Percentiles rank a stretch among this genome's conserved stretches.
phyloP scores from a whole-genome alignment of 2,113 vertebrate species.

The Hydropotes inermis region DNA sequence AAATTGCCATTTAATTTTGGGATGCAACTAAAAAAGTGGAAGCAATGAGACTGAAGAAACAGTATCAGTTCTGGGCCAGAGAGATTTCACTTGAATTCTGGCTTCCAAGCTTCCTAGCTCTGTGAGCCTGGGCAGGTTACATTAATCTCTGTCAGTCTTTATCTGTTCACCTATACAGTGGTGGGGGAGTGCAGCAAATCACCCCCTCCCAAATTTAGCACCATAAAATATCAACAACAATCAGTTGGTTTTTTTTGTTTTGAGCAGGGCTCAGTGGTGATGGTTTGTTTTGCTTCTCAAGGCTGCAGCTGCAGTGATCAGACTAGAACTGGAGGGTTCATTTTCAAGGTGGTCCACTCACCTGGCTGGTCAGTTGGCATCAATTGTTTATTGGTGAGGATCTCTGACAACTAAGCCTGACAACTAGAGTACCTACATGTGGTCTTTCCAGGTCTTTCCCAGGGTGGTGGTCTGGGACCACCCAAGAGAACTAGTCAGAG shows the following conservation, averaged over 20 bases:
- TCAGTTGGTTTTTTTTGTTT: not conserved
- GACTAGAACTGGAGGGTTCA: not conserved
- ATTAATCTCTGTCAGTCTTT: not conserved
- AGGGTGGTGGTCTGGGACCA: not conserved
- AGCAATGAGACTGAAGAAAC: not conserved
- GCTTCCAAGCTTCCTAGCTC: not conserved
- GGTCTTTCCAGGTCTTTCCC: too few relatives aligned
- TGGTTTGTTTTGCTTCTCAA: not conserved
- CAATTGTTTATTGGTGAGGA: not conserved
- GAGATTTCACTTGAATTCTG: not conserved
- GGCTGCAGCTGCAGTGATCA: not conserved
- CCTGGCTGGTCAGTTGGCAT: not conserved
- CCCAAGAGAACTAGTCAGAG: not conserved
- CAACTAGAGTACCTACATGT: accelerated
- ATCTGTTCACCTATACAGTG: not conserved
- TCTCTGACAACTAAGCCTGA: not conserved
- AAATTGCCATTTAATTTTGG: conserved; percentile 32
- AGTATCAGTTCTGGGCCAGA: not conserved
- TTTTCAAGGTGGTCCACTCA: not conserved
- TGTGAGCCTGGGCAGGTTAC: not conserved
- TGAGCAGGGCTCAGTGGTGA: not conserved
- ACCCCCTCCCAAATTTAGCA: not conserved
- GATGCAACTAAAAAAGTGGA: not conserved
- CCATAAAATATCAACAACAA: not conserved
- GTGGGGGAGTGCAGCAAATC: accelerated